Evolutionary conservation across 2,888 invertebrate genomes (phyloP), one percentile per base, ranked within the genome.

Genomic region (Stomorhina lunata): DNA sequence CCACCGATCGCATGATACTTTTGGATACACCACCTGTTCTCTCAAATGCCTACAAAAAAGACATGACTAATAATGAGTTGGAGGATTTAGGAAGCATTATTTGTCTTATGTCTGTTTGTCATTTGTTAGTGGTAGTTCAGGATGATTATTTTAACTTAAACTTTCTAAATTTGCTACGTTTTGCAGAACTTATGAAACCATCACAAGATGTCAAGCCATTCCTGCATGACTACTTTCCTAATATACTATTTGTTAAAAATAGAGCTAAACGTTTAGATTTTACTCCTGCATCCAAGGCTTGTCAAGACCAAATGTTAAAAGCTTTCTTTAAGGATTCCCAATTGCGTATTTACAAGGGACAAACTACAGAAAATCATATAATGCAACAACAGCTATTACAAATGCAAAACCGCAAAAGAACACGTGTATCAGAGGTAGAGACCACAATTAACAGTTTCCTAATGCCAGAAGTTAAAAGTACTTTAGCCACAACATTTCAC

Each of bases 61-160:
- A 95, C 86, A 92, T 93, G 71, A 92, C 95, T 57, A 93, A 93
- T 82, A 92, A 93, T 80, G 94, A 95, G 88, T 90, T 95, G 61
- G 93, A 95, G 85, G 95, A 96, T 40, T 91, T 98, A 50, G 96
- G 97, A 89, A 92, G 96, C 80, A 93, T 96, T 12, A 94, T 97
- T 0, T 97, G 96, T 89, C 90, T 98, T 66, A 94, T 98, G 92
- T 95, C 96, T 2, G 95, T 98, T 40, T 98, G 98, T 87, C 98
- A 99, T 90, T 94, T 98, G 1, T 92, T 99, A 6, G 92, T 99
- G 75, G 93, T 98, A 37, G 95, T 96, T 0, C 95, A 98, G 88
- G 98, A 98, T 89, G 97, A 96, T 94, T 96, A 96, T 88, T 93
- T 95, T 2, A 97, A 97, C 91, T 94, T 96, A 76, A 97, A 96